Percentiles rank a stretch among this genome's conserved stretches.
Evolutionary conservation across 2,888 invertebrate species (phyloP).

Genomic region (Zele albiditarsus): DNA sequence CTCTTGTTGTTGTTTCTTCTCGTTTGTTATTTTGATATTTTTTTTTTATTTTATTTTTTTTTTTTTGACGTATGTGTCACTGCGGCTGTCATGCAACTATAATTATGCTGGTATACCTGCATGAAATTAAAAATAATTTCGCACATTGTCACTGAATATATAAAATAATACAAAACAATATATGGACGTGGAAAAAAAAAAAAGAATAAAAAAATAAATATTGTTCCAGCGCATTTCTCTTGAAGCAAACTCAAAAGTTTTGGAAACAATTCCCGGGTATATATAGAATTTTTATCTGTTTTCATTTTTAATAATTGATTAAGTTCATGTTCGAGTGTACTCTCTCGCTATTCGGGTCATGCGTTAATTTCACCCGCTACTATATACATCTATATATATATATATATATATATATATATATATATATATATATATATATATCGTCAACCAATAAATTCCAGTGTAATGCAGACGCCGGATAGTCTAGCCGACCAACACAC

Average conservation of each 20-base stretch:
- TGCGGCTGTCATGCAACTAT: neutral
- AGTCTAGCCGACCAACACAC: neutral
- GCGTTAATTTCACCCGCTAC: conserved; percentile 3
- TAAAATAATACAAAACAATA: neutral
- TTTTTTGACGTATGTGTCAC: neutral
- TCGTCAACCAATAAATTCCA: neutral
- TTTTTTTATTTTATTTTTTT: neutral
- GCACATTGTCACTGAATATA: neutral
- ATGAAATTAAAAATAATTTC: neutral
- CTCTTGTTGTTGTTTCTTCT: neutral
- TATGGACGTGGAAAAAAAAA: neutral
- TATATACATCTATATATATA: neutral
- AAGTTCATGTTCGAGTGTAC: neutral
- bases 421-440: neutral
- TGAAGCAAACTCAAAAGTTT: neutral
- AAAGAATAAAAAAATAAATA: neutral
- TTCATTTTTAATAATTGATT: neutral
- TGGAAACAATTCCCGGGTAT: neutral
- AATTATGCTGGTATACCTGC: neutral
- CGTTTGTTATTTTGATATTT: neutral
- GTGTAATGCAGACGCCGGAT: neutral
- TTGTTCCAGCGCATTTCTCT: neutral
- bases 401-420: neutral
- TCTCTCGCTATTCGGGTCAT: neutral
- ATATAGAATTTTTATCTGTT: neutral